Base-by-base conservation (phyloP, 2,888 invertebrate genomes). In the Gisinianus flammeolus region DNA sequence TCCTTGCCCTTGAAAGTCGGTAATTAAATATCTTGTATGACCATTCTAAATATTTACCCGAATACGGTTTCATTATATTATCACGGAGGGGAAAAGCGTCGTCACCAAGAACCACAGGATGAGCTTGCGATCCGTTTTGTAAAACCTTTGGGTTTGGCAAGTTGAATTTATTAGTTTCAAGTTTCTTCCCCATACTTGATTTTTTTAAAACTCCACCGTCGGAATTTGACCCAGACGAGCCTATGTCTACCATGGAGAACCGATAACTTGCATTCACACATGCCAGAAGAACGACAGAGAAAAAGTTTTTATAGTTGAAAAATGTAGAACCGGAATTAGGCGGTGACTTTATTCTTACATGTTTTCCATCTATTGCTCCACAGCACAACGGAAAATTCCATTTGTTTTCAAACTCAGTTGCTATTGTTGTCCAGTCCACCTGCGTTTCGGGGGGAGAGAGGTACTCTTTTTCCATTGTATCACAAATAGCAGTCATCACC, bases 361-460 rank as follows among this genome's bases (percentile, higher is more conserved):
- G 81, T 30, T 84, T 85, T 12, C 83, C 83, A 69, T 84, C 85
- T 70, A 85, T 56, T 6, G 81, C 80, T 5, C 82, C 83, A 30
- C 77, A 68, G 19, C 66, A 69, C 44, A 81, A 79, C 10, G 77
- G 79, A 73, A 79, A 79, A 62, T 81, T 78, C 81, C 81, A 81
- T 44, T 80, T 75, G 16, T 2, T 12, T n/a, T 80, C 69, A 73
- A 81, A 81, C 6, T 67, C 69, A 22, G 74, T n/a, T 0, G 24
- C 54, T 12, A 33, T n/a, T 58, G 24, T 58, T 24, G 16, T 16
- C 69, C 70, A 74, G 1, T 68, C 68, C 8, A 12, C 68, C 22
- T 5, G 5, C 4, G 33, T 56, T 5, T 44, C 58, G n/a, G 54
- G n/a, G 2, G 28, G 33, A 2, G 68, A 54, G n/a, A 33, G 16